A percentile compares a stretch with the other conserved stretches of the same genome.
Conservation (phyloP, 2,113 vertebrate genomes). For the Thermophis baileyi region DNA sequence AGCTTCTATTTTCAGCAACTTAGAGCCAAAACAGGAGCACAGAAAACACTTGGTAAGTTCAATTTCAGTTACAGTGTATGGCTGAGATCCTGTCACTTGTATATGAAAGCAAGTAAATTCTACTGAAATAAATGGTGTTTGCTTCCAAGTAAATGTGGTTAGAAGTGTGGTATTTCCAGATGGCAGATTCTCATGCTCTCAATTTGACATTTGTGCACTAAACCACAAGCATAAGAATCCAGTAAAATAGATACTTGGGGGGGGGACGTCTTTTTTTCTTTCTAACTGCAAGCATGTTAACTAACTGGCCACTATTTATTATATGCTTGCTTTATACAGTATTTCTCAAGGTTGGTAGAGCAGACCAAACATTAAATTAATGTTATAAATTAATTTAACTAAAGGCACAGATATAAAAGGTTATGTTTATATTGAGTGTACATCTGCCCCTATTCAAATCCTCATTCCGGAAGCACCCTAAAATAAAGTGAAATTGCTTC, state of each 20-base stretch:
- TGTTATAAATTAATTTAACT: background rate
- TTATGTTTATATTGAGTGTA: background rate
- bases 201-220: conserved; percentile 4
- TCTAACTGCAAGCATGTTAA: background rate
- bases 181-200: background rate
- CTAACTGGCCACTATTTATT: background rate
- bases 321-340: background rate
- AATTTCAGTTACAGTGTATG: background rate
- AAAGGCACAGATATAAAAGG: background rate
- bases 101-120: background rate
- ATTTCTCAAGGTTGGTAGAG: background rate
- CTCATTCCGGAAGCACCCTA: background rate
- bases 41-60: background rate
- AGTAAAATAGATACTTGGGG: background rate
- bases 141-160: background rate
- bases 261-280: background rate
- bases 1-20: background rate
- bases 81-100: background rate
- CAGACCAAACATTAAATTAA: background rate
- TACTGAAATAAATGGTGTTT: conserved; percentile 5
- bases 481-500: background rate
- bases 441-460: background rate
- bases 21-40: background rate
- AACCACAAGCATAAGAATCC: background rate
- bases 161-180: background rate